These are phyloP conservation scores for Lasioglossum albipes DNA, from an alignment of 1,140 invertebrate genomes.

Conservation along the genomic window DNA sequence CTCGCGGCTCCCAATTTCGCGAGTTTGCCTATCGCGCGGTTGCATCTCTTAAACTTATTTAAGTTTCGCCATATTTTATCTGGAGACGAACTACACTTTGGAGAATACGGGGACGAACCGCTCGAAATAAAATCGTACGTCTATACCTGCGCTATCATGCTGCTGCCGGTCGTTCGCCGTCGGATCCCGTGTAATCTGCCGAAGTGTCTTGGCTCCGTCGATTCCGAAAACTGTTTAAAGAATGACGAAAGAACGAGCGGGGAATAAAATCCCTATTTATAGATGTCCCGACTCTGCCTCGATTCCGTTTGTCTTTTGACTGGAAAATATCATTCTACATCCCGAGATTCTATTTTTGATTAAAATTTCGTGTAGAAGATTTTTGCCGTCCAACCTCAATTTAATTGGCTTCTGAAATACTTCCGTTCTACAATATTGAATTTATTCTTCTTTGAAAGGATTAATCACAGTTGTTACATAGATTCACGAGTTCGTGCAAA, in stretches of 20 bases:
- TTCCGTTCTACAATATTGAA: no score
- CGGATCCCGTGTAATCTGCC: constrained; percentile 46
- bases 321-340: not conserved
- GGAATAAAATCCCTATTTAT: constrained; percentile 22
- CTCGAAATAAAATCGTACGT: constrained; percentile 49
- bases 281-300: not conserved
- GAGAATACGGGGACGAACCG: constrained; percentile 45
- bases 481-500: no score
- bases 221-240: constrained; percentile 11
- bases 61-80: constrained; percentile 67
- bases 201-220: constrained; percentile 37
- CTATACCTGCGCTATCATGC: constrained; percentile 37
- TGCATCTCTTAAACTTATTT: constrained; percentile 70
- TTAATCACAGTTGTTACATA: no score
- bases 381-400: no score
- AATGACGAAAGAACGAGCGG: constrained; percentile 18
- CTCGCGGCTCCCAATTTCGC: constrained; percentile 47
- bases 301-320: no score
- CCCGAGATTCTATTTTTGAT: not conserved
- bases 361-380: no score
- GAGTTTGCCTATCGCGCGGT: constrained; percentile 60
- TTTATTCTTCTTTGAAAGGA: no score
- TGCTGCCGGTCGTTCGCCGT: not conserved
- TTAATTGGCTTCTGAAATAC: no score
- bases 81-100: constrained; percentile 43